phyloP scores from a whole-genome alignment of 2,797 vertebrate genomes.

The Ibycter americanus region DNA sequence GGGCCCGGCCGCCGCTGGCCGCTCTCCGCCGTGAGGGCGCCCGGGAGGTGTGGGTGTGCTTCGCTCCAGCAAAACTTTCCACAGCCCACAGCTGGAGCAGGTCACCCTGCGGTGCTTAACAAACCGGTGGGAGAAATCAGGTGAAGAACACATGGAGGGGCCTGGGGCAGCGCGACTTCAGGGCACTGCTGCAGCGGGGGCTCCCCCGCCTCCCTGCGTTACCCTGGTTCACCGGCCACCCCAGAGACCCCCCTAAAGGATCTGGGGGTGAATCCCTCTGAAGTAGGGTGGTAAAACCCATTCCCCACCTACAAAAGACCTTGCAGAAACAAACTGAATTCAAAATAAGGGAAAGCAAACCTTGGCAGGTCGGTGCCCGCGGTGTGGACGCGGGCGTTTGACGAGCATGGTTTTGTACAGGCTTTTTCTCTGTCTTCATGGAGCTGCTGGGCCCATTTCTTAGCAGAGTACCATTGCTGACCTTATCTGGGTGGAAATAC shows the following conservation, averaged over 20 bases:
- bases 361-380: rapidly evolving
- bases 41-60: rapidly evolving
- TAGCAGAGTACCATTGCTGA: rapidly evolving
- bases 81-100: rapidly evolving
- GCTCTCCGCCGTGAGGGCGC: too few species aligned
- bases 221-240: rapidly evolving
- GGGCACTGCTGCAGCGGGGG: rapidly evolving
- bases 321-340: rapidly evolving
- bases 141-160: rapidly evolving
- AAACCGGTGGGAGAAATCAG: rapidly evolving
- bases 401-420: neutral
- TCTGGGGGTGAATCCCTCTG: too few species aligned
- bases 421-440: neutral
- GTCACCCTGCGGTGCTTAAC: rapidly evolving
- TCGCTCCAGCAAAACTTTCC: rapidly evolving
- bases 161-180: rapidly evolving
- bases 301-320: neutral
- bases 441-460: neutral
- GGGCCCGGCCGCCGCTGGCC: too few species aligned
- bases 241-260: rapidly evolving
- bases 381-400: rapidly evolving
- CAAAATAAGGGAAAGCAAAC: rapidly evolving
- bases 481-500: rapidly evolving
- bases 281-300: neutral
- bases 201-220: rapidly evolving